Evolutionary conservation across 2,797 vertebrate species (phyloP), one percentile per base, ranked within the genome.

Genomic region (Protosalanx chinensis): DNA sequence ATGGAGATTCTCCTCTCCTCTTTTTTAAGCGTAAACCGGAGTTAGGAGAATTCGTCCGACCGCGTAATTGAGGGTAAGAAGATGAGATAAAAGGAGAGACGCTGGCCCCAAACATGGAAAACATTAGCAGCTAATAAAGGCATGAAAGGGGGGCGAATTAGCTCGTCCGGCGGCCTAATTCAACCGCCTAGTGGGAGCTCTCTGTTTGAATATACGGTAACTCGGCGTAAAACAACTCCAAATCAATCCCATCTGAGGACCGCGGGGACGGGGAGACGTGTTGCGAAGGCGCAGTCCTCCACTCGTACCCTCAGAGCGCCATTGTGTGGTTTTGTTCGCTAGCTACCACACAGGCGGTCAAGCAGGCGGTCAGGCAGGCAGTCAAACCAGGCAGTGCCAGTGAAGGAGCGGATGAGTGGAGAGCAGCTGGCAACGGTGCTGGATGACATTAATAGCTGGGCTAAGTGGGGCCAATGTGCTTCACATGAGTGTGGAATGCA

Each of bases 91-190:
- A 90, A 85, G 81, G 73, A 74, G 68, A 81, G 80, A 63, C 33
- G 65, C 77, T 72, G 74, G 80, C 76, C 83, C 74, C 62, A 69
- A 83, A 87, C 72, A 75, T 87, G 81, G 85, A 87, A 89, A 69
- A 73, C 81, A 88, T 91, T 90, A 91, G 83, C 88, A 89, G 87
- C 86, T 91, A 89, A 91, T 90, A 90, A 88, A 92, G 85, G 78
- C 88, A 84, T 84, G 75, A 90, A 89, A 87, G 88, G 77, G 73
- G 66, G 76, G 69, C 61, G 79, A 86, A 89, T 90, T 86, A 89
- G 82, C 77, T 75, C 72, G 82, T 81, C 84, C 78, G 82, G 84
- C 72, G 85, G 85, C 80, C 76, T 76, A 81, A 82, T 77, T 80
- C 70, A 72, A 76, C 75, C 49, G 81, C 86, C 82, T 80, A 73